A percentile compares a stretch with the other conserved stretches of the same genome.
These are phyloP conservation scores for Chalcis sispes DNA, from an alignment of 2,888 invertebrate species.

Conservation along the genomic window DNA sequence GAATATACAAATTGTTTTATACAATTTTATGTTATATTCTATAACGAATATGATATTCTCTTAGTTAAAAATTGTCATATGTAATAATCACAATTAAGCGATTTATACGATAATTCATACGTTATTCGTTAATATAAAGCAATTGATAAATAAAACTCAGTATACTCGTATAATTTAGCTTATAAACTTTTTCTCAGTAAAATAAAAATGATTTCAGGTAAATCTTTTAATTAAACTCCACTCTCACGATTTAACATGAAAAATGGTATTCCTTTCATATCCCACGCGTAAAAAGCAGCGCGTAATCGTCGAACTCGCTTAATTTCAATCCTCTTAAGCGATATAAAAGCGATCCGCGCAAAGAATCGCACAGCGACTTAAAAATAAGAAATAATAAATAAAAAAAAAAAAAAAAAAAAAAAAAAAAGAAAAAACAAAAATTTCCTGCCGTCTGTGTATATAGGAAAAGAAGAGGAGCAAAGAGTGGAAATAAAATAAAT, in stretches of 20 bases:
- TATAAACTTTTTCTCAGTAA: neutral
- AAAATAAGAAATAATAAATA: no score
- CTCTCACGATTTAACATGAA: slow-evolving; percentile 9
- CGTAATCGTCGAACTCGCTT: slow-evolving; percentile 22
- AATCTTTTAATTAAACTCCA: slow-evolving; percentile 10
- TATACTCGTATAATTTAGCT: no score
- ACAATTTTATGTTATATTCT: no score
- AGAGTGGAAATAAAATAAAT: neutral
- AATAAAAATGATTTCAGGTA: neutral
- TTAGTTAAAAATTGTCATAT: no score
- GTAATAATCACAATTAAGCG: no score
- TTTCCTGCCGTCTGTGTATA: no score
- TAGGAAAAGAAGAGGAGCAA: neutral
- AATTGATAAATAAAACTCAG: neutral
- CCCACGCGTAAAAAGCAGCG: neutral
- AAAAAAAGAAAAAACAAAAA: no score
- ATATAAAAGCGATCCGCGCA: slow-evolving; percentile 26
- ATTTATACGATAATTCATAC: neutral
- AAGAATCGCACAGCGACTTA: neutral
- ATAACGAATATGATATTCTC: no score
- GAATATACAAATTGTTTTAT: no score
- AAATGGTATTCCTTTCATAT: slow-evolving; percentile 9
- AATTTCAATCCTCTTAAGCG: slow-evolving; percentile 39
- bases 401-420: no score
- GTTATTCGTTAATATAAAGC: neutral